Percentiles rank a stretch among this genome's conserved stretches.
phyloP scores from a whole-genome alignment of 2,888 invertebrate species.

The Clanis bilineata region DNA sequence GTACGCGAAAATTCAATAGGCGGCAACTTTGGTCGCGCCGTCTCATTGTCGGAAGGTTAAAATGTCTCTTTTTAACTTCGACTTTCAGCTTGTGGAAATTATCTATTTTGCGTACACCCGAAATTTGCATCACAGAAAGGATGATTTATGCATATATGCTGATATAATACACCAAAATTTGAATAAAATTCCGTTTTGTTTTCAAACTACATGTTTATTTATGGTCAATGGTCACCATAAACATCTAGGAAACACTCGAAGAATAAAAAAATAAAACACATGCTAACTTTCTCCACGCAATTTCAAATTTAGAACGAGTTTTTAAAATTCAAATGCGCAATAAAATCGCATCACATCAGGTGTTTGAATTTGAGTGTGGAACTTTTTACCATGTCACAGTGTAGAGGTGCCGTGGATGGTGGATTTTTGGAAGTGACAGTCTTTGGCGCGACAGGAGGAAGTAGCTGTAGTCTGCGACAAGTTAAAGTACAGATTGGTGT shows the following conservation, averaged over 20 bases:
- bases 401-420: neutral
- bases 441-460: neutral
- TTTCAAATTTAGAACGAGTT: conserved; percentile 39
- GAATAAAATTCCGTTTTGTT: neutral
- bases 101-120: neutral
- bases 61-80: conserved; percentile 10
- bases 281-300: conserved; percentile 28
- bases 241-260: neutral
- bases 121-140: neutral
- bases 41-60: conserved; percentile 52
- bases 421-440: neutral
- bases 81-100: neutral
- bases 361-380: conserved; percentile 38
- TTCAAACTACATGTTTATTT: neutral
- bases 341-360: conserved; percentile 28
- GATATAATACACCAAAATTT: too few species aligned
- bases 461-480: conserved; percentile 9
- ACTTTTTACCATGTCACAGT: conserved; percentile 25
- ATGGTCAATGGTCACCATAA: neutral
- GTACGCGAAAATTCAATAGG: conserved; percentile 74
- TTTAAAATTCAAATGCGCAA: conserved; percentile 41
- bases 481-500: conserved; percentile 11
- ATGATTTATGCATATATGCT: neutral
- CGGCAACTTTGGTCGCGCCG: conserved; percentile 58
- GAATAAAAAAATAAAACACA: conserved; percentile 6